Evolutionary conservation across 2,888 invertebrate species (phyloP), one percentile per base, ranked within the genome.

Genomic region (Ophion ellenae): DNA sequence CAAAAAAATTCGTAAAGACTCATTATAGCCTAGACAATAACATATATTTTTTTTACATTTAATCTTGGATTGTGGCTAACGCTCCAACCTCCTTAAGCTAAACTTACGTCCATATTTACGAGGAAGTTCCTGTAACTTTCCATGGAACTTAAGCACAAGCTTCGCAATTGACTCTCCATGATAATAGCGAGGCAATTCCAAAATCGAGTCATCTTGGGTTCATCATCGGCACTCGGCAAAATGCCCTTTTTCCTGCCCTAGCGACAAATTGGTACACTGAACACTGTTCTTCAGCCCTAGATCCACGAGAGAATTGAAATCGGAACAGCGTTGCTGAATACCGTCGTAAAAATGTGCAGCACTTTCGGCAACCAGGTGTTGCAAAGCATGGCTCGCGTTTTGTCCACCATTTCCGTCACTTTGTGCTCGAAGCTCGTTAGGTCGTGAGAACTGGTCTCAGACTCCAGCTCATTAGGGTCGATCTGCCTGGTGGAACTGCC

Each of bases 151-250:
- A 98, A 94, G 88, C 97, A 97, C 53, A 98, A 94, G 32, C 96
- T 96, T 93, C 98, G 98, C 81, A 99, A 94, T 90, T 98, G 97
- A 90, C 96, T 96, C 0, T 98, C 97, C 99, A 99, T 99, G 63
- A 98, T 95, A 45, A 97, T 96, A 0, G 97, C 97, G 1, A 98
- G 96, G 90, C 98, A 97, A 93, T 98, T 97, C 93, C 97, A 98
- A 94, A 98, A 98, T 67, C 96, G 96, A 89, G 95, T 96, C 93
- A 97, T 96, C 92, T 96, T 95, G 17, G 95, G 95, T 24, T 95
- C 95, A 87, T 97, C 96, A 71, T 95, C 95, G 0, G 96, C 95
- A 86, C 96, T 95, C 0, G 97, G 97, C 78, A 97, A 95, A 87
- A 96, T 95, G 81, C 95, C 96, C 91, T 95, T 97, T 91, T 96